These are phyloP conservation scores for Melanotaenia trifasciata DNA, from an alignment of 2,797 vertebrate genomes.

Conservation along the genomic window DNA sequence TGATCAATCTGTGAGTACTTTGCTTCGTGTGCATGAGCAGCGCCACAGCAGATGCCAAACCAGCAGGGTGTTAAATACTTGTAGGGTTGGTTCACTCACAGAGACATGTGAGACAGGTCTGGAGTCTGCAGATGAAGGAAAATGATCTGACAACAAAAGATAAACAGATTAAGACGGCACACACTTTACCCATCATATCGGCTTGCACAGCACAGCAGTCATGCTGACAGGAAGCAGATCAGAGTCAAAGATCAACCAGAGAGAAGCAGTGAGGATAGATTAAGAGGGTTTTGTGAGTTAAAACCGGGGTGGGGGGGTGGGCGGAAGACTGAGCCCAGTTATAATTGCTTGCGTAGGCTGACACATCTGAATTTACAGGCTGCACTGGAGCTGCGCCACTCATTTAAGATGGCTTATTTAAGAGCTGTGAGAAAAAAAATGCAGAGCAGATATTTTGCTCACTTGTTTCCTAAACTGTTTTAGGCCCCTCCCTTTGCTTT, in stretches of 20 bases:
- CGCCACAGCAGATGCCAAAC: conserved; percentile 51
- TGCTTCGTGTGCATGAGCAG: conserved; percentile 56
- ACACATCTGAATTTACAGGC: conserved; percentile 81
- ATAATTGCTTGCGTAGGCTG: conserved; percentile 83
- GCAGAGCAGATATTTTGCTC: conserved; percentile 76
- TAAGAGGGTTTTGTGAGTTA: conserved; percentile 44
- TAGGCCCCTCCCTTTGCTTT: conserved; percentile 73
- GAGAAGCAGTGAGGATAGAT: conserved; percentile 29
- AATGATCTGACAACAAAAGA: conserved; percentile 21
- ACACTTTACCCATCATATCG: conserved; percentile 5
- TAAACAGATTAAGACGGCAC: conserved; percentile 10
- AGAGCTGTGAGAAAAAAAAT: conserved; percentile 50
- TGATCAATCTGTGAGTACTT: conserved; percentile 32
- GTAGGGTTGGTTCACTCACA: conserved; percentile 60
- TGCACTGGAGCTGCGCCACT: conserved; percentile 60
- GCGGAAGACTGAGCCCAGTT: conserved; percentile 70
- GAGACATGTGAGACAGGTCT: conserved; percentile 71
- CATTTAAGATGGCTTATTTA: conserved; percentile 73
- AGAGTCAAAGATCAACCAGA: conserved; percentile 47
- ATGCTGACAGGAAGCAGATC: conserved; percentile 36
- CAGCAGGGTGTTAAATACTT: conserved; percentile 75
- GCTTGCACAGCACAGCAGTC: conserved; percentile 26
- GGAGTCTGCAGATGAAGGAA: conserved; percentile 42
- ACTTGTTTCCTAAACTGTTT: conserved; percentile 75
- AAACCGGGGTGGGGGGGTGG: conserved; percentile 19